Conservation (phyloP, 2,797 vertebrate species). For the Sebastes iracundus region DNA sequence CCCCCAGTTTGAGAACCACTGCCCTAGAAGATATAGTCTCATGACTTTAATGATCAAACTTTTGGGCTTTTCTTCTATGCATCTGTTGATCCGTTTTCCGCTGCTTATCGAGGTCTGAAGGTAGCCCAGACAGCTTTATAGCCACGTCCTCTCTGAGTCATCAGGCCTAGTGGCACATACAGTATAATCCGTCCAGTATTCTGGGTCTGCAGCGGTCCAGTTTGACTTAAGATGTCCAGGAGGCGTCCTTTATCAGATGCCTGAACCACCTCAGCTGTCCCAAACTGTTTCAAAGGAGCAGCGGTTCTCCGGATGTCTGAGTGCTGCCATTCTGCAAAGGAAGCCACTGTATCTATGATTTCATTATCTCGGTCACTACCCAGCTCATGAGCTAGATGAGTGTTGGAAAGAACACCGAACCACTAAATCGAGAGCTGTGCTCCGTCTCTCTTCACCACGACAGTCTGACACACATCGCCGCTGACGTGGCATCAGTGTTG, state of each 20-base stretch:
- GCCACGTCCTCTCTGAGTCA: neutral
- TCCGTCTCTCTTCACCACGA: neutral
- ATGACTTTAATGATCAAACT: neutral
- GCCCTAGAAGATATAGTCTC: too few species aligned
- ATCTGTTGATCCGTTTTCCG: neutral
- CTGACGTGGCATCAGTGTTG: neutral
- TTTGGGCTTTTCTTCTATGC: neutral
- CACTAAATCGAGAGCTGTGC: neutral
- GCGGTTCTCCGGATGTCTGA: neutral
- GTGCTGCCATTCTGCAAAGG: neutral
- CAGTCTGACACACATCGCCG: neutral
- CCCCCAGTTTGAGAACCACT: too few species aligned
- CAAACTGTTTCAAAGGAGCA: neutral
- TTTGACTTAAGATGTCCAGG: neutral
- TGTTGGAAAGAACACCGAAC: neutral
- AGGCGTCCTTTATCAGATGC: neutral
- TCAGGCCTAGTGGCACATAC: neutral
- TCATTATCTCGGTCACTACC: neutral
- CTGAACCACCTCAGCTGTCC: neutral
- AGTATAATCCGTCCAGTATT: neutral
- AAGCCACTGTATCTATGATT: neutral
- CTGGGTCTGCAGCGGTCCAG: neutral
- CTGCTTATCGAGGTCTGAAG: neutral
- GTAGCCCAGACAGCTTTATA: neutral
- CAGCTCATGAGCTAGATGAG: neutral